These are phyloP conservation scores for Myoxocephalus aenaeus DNA, from an alignment of 2,797 vertebrate genomes.

Conservation along the genomic window DNA sequence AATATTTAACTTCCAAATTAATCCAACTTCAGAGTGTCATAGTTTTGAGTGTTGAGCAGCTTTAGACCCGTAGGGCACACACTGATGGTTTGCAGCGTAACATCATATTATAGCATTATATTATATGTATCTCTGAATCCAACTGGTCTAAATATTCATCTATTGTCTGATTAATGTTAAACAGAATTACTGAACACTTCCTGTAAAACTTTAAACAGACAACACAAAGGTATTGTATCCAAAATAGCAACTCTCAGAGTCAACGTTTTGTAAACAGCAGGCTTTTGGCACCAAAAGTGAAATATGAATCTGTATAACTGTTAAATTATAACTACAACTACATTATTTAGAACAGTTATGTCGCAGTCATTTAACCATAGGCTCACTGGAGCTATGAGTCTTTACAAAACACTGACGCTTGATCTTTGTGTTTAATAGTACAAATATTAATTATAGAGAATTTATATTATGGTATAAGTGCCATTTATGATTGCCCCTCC, in stretches of 20 bases:
- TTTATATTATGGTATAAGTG: not conserved
- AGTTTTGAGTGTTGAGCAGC: not conserved
- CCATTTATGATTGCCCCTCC: not conserved
- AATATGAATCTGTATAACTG: not conserved
- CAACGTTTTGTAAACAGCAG: not conserved
- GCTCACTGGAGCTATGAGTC: not conserved
- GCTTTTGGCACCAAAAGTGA: not conserved
- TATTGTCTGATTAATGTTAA: too few relatives aligned
- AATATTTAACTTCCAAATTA: not conserved
- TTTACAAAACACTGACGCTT: not conserved
- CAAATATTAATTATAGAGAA: not conserved
- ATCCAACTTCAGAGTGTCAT: too few relatives aligned
- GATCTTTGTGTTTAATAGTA: not conserved
- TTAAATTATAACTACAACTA: not conserved
- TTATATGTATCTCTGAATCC: too few relatives aligned
- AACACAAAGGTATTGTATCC: not conserved
- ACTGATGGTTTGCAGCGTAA: too few relatives aligned
- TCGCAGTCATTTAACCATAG: too few relatives aligned
- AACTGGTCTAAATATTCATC: too few relatives aligned
- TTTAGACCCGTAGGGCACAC: not conserved
- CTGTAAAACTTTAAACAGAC: not conserved
- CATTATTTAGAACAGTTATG: not conserved
- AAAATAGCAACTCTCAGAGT: constrained; percentile 14
- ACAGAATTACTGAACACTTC: not conserved
- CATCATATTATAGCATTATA: too few relatives aligned